A percentile compares a stretch with the other conserved stretches of the same genome.
Evolutionary conservation across 2,888 invertebrate genomes (phyloP).

Genomic region (Bruchidius siliquastri): DNA sequence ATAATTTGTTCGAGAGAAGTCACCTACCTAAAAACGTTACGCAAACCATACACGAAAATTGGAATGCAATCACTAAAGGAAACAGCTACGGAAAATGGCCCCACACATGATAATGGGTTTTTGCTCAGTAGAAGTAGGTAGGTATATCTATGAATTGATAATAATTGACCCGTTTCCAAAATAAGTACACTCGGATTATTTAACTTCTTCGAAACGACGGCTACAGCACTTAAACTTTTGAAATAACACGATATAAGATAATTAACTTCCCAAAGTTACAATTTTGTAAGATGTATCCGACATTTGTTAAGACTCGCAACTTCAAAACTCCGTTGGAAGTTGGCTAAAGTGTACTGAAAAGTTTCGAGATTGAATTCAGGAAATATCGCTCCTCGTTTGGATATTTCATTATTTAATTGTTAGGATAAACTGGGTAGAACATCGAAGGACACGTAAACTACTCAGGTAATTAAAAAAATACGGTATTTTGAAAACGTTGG

Average conservation of each 20-base stretch:
- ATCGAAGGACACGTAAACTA: too few species aligned
- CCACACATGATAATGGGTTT: too few species aligned
- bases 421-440: background rate
- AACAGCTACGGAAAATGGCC: too few species aligned
- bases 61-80: background rate
- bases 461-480: too few species aligned
- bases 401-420: background rate
- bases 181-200: background rate
- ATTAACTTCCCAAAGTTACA: background rate
- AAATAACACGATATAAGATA: background rate
- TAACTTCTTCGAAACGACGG: background rate
- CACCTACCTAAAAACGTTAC: background rate
- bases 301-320: background rate
- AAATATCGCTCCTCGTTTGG: background rate
- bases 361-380: background rate
- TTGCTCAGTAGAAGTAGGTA: too few species aligned
- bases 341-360: background rate
- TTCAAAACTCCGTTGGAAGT: background rate
- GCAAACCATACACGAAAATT: background rate
- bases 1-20: background rate
- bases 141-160: too few species aligned
- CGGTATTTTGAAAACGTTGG: too few species aligned
- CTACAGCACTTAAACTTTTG: background rate
- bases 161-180: background rate
- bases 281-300: background rate